Percentiles rank a stretch among this genome's conserved stretches.
These are phyloP conservation scores for Myoxocephalus aenaeus DNA, from an alignment of 2,797 vertebrate genomes.

Conservation along the genomic window DNA sequence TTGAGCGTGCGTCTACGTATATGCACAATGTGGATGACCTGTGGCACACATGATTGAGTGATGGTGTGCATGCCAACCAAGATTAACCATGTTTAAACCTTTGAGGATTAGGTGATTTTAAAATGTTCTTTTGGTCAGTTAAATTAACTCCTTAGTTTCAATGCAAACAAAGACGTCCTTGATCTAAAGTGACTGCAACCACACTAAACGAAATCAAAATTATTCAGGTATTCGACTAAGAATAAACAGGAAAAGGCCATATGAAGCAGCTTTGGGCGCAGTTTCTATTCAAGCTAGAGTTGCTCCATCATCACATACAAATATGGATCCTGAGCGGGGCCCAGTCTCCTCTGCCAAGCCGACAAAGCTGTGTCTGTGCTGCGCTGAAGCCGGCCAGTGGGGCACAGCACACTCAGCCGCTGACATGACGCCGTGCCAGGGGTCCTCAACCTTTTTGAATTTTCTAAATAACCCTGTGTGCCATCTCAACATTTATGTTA, in stretches of 20 bases:
- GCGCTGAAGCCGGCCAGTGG: slow-evolving; percentile 29
- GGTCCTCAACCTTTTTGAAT: slow-evolving; percentile 15
- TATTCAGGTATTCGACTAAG: background rate
- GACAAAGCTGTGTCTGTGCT: slow-evolving; percentile 62
- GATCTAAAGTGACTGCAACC: background rate
- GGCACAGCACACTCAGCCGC: slow-evolving; percentile 19
- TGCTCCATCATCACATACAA: slow-evolving; percentile 71
- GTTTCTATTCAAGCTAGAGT: slow-evolving; percentile 41
- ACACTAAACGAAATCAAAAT: background rate
- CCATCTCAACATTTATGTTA: background rate
- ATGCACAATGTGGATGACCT: background rate
- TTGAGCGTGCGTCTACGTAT: background rate
- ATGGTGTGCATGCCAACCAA: slow-evolving; percentile 5
- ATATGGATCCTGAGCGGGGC: slow-evolving; percentile 53
- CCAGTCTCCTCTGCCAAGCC: slow-evolving; percentile 28
- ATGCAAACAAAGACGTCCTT: background rate
- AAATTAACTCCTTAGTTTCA: background rate
- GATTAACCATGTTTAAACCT: slow-evolving; percentile 23
- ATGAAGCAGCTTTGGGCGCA: slow-evolving; percentile 9
- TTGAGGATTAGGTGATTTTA: slow-evolving; percentile 23
- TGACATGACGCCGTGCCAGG: slow-evolving; percentile 19
- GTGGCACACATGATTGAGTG: slow-evolving; percentile 5
- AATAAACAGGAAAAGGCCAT: slow-evolving; percentile 13
- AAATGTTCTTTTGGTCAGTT: slow-evolving; percentile 6
- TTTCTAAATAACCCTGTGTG: background rate